A percentile compares a stretch with the other conserved stretches of the same genome.
phyloP scores from a whole-genome alignment of 92 coral and sea anemone species.

The Plumapathes pennacea region DNA sequence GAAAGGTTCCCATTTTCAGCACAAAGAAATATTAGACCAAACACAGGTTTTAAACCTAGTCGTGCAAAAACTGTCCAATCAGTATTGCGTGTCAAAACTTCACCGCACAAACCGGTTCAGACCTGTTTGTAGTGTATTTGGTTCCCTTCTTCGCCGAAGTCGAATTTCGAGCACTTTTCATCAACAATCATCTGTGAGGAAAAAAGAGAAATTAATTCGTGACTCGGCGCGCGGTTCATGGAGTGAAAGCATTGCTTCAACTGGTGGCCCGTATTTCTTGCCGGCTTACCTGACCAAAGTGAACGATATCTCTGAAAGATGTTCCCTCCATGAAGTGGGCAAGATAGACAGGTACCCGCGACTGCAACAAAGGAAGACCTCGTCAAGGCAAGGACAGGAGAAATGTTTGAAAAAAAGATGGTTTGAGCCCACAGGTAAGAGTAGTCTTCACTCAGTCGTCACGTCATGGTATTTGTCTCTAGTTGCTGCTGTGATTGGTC shows the following conservation, averaged over 20 bases:
- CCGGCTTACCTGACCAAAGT: slow-evolving; percentile 76
- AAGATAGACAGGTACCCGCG: slow-evolving; percentile 71
- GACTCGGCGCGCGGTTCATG: not conserved
- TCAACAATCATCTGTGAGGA: slow-evolving; percentile 32
- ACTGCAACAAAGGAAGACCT: slow-evolving; percentile 32
- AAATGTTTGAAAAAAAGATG: no score
- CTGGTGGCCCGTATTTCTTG: not conserved
- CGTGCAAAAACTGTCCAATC: no score
- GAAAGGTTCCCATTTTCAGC: no score
- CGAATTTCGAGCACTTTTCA: slow-evolving; percentile 64
- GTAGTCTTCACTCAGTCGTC: no score
- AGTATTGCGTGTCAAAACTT: no score
- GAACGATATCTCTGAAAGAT: slow-evolving; percentile 75
- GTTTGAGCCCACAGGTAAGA: no score
- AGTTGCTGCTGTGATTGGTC: no score
- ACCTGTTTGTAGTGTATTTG: slow-evolving; percentile 69
- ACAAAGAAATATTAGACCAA: no score
- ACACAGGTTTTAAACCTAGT: no score
- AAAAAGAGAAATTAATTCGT: not conserved
- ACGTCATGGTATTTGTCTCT: no score
- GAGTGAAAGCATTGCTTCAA: not conserved
- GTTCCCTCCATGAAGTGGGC: slow-evolving; percentile 84
- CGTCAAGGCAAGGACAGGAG: no score
- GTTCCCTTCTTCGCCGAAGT: slow-evolving; percentile 71
- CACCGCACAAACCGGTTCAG: not conserved